phyloP scores from a whole-genome alignment of 2,888 invertebrate species.

The Saturnia pavonia region DNA sequence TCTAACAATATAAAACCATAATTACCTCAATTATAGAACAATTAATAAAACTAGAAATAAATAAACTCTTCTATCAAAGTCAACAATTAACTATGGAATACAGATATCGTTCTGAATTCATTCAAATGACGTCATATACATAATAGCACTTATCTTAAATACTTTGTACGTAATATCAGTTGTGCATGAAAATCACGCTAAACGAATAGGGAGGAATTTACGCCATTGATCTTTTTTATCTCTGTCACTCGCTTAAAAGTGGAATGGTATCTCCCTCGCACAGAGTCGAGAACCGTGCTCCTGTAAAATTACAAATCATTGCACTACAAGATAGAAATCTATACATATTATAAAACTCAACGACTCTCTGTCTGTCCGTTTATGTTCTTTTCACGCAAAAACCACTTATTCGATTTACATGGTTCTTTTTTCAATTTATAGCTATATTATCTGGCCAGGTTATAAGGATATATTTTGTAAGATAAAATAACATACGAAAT shows the following conservation, averaged over 20 bases:
- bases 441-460: too few relatives aligned
- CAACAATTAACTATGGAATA: not conserved
- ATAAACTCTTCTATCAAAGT: not conserved
- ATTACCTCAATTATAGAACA: not conserved
- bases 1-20: not conserved
- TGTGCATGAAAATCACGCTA: not conserved
- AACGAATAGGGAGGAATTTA: not conserved
- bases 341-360: too few relatives aligned
- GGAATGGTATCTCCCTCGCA: not conserved
- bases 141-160: not conserved
- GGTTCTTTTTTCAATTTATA: too few relatives aligned
- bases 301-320: too few relatives aligned
- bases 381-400: too few relatives aligned
- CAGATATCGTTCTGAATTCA: not conserved
- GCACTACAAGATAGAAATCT: too few relatives aligned
- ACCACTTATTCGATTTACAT: too few relatives aligned
- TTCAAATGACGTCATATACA: not conserved
- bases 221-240: not conserved
- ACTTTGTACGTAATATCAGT: not conserved
- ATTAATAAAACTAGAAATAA: not conserved
- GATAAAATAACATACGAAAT: too few relatives aligned
- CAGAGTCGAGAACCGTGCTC: not conserved
- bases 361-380: too few relatives aligned
- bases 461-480: too few relatives aligned
- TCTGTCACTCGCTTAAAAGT: not conserved